Conservation (phyloP, 1,140 invertebrate species). For the Tetragonula clypearis region DNA sequence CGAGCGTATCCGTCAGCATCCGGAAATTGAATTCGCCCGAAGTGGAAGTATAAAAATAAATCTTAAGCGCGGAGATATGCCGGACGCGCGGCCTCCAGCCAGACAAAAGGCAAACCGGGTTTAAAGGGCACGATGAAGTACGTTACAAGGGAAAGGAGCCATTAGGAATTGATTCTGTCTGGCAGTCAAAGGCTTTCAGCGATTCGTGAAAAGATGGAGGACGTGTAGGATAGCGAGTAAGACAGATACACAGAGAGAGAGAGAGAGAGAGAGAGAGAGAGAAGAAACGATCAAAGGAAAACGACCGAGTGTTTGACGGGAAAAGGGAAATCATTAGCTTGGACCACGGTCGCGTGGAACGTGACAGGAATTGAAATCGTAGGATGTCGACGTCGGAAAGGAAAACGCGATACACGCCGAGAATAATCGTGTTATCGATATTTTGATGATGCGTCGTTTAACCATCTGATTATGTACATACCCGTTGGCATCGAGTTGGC, state of each 20-base stretch:
- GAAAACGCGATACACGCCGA: slow-evolving; percentile 8
- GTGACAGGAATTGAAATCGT: slow-evolving; percentile 14
- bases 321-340: slow-evolving; percentile 41
- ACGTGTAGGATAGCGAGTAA: too few relatives aligned
- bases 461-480: background rate
- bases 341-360: slow-evolving; percentile 25
- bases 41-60: slow-evolving; percentile 42
- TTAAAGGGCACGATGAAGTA: slow-evolving; percentile 18
- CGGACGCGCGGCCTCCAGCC: background rate
- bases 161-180: slow-evolving; percentile 52
- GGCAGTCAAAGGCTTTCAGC: slow-evolving; percentile 14
- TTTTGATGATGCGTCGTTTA: slow-evolving; percentile 11
- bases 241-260: background rate
- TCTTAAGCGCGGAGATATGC: slow-evolving; percentile 19
- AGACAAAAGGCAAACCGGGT: background rate
- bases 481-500: too few relatives aligned
- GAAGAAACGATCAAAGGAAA: slow-evolving; percentile 21
- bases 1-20: slow-evolving; percentile 40
- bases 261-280: background rate
- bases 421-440: background rate
- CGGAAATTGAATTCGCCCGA: slow-evolving; percentile 44
- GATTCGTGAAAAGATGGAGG: background rate
- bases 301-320: slow-evolving; percentile 17
- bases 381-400: background rate
- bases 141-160: slow-evolving; percentile 28